These are phyloP conservation scores for Drosophila longiperda DNA, from an alignment of 2,888 invertebrate genomes.

Conservation along the genomic window DNA sequence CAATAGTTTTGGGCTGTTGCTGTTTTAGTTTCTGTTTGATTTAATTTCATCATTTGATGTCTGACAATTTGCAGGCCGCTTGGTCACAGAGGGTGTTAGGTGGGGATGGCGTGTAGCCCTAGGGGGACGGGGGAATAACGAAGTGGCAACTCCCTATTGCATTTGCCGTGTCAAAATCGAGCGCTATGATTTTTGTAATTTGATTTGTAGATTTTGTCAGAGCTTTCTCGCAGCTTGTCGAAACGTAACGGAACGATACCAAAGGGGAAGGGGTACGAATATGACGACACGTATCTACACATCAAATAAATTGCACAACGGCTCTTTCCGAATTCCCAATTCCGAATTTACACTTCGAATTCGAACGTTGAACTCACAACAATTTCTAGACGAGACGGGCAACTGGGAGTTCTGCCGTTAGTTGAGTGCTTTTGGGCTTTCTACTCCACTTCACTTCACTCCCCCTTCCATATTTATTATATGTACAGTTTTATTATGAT, in stretches of 20 bases:
- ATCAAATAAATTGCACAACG: slow-evolving; percentile 69
- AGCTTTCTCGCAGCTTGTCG: not conserved
- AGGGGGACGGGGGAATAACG: not conserved
- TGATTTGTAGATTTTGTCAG: slow-evolving; percentile 77
- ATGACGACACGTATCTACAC: slow-evolving; percentile 66
- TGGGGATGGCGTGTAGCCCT: not conserved
- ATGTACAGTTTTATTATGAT: slow-evolving; percentile 64
- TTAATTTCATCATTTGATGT: slow-evolving; percentile 79
- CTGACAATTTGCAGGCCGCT: slow-evolving; percentile 79
- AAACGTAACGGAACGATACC: not conserved
- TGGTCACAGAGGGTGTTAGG: slow-evolving; percentile 28
- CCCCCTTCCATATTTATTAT: not conserved
- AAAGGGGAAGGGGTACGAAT: slow-evolving; percentile 13
- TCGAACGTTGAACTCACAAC: not conserved
- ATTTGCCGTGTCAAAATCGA: slow-evolving; percentile 78
- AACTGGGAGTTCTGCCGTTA: slow-evolving; percentile 58
- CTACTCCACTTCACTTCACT: not conserved
- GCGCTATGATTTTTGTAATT: slow-evolving; percentile 80
- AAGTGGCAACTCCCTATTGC: slow-evolving; percentile 55
- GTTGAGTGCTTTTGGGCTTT: slow-evolving; percentile 65
- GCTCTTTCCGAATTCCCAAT: slow-evolving; percentile 62
- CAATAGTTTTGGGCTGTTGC: slow-evolving; percentile 34
- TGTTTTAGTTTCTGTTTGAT: slow-evolving; percentile 73
- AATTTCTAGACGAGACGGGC: slow-evolving; percentile 12
- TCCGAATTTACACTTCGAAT: slow-evolving; percentile 58